Evolutionary conservation across 2,888 invertebrate genomes (phyloP).

Genomic region (Heteromurus nitidus): DNA sequence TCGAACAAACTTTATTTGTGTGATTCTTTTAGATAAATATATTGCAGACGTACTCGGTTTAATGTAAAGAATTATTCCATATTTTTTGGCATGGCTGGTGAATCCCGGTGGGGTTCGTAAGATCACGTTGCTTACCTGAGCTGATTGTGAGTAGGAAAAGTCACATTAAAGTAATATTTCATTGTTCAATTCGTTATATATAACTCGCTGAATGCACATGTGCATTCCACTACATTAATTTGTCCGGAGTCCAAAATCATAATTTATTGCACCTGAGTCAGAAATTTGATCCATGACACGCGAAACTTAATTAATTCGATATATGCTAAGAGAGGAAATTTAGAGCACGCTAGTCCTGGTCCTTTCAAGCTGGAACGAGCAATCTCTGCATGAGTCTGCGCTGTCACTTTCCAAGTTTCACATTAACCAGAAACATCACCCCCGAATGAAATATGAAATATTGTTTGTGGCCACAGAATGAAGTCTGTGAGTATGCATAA

Average conservation of each 20-base stretch:
- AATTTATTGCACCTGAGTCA: slow-evolving; percentile 6
- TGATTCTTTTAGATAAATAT: no score
- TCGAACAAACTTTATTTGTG: no score
- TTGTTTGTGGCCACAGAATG: slow-evolving; percentile 21
- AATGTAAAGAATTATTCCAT: no score
- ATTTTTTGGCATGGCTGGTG: no score
- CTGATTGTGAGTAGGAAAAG: no score
- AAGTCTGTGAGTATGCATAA: slow-evolving; percentile 16
- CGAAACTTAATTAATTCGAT: slow-evolving; percentile 8
- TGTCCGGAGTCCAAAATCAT: slow-evolving; percentile 11
- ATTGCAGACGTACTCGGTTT: no score
- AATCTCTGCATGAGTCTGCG: neutral
- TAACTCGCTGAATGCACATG: no score
- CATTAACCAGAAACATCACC: slow-evolving; percentile 13
- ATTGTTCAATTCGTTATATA: no score
- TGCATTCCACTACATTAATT: neutral
- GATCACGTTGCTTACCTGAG: no score
- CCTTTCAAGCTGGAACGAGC: slow-evolving; percentile 4
- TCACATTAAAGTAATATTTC: no score
- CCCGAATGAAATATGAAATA: slow-evolving; percentile 9
- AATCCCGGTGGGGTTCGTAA: no score
- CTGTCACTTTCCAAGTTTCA: slow-evolving; percentile 7
- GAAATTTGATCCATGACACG: neutral
- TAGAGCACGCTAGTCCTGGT: neutral
- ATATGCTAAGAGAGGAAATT: slow-evolving; percentile 6